Evolutionary conservation across 2,888 invertebrate species (phyloP).

Genomic region (Criorhina ranunculi): DNA sequence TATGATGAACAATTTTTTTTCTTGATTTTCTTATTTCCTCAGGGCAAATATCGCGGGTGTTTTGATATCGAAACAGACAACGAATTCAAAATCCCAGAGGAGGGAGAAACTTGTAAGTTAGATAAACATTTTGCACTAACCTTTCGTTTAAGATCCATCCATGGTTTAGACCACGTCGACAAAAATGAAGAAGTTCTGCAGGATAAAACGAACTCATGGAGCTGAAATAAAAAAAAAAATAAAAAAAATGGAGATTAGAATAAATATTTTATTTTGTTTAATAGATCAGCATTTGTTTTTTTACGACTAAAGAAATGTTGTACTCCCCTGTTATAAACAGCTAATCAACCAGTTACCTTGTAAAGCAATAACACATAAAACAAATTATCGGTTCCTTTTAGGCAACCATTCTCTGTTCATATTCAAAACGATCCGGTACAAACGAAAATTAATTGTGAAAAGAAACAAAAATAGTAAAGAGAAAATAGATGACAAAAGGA

Average conservation of each 20-base stretch:
- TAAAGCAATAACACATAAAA: not conserved
- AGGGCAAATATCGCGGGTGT: constrained; percentile 19
- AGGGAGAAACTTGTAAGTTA: not conserved
- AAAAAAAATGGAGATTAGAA: not conserved
- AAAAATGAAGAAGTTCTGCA: no score
- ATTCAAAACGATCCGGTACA: constrained; percentile 17
- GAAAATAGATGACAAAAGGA: constrained; percentile 46
- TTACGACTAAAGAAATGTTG: constrained; percentile 27
- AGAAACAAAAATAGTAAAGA: constrained; percentile 3
- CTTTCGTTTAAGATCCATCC: no score
- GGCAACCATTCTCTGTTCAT: not conserved
- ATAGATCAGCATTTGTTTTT: no score
- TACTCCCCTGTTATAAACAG: constrained; percentile 26
- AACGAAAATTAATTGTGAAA: constrained; percentile 19
- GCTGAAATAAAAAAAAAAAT: no score
- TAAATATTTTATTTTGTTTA: not conserved
- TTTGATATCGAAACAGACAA: constrained; percentile 8
- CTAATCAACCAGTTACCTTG: constrained; percentile 22
- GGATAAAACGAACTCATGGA: no score
- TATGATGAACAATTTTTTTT: constrained; percentile 42
- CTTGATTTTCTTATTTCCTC: constrained; percentile 2
- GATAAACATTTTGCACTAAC: no score
- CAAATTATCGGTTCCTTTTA: not conserved
- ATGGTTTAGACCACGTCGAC: no score
- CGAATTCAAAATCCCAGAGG: constrained; percentile 11